A percentile compares a stretch with the other conserved stretches of the same genome.
Evolutionary conservation across 2,113 vertebrate species (phyloP).

Genomic region (Leptobrachium ailaonicum): DNA sequence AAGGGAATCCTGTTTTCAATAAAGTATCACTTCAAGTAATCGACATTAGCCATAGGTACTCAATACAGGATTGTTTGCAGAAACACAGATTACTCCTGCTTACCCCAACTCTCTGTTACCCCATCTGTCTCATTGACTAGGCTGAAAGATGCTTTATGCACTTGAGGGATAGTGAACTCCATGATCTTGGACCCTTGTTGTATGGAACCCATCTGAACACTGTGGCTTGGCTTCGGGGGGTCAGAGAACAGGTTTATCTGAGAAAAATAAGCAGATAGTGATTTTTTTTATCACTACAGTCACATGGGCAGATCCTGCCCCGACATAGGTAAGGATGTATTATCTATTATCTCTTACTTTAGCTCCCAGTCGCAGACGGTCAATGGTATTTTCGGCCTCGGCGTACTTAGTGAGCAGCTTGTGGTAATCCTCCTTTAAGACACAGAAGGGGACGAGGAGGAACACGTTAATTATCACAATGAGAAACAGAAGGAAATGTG

Average conservation of each 20-base stretch:
- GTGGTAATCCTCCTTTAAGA: constrained; percentile 83
- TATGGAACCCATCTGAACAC: constrained; percentile 56
- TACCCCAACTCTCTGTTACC: neutral
- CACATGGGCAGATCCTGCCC: neutral
- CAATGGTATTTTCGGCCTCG: constrained; percentile 92
- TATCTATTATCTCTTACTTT: constrained; percentile 70
- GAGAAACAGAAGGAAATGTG: neutral
- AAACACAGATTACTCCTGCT: neutral
- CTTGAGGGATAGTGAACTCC: constrained; percentile 74
- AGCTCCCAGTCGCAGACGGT: constrained; percentile 85
- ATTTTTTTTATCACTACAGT: neutral
- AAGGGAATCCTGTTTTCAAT: too few relatives aligned
- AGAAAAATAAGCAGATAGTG: neutral
- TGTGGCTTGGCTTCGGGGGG: constrained; percentile 65
- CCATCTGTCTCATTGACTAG: neutral
- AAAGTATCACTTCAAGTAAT: too few relatives aligned
- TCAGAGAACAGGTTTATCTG: constrained; percentile 84
- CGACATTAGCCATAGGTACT: too few relatives aligned
- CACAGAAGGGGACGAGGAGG: neutral
- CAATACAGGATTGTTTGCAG: too few relatives aligned
- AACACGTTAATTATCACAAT: neutral
- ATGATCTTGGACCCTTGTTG: constrained; percentile 64
- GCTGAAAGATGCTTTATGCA: constrained; percentile 61
- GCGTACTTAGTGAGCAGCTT: constrained; percentile 90
- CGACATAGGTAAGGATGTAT: neutral